A percentile compares a stretch with the other conserved stretches of the same genome.
These are phyloP conservation scores for Crossaster papposus DNA, from an alignment of 53 echinoderm and acorn worm genomes.

Conservation along the genomic window DNA sequence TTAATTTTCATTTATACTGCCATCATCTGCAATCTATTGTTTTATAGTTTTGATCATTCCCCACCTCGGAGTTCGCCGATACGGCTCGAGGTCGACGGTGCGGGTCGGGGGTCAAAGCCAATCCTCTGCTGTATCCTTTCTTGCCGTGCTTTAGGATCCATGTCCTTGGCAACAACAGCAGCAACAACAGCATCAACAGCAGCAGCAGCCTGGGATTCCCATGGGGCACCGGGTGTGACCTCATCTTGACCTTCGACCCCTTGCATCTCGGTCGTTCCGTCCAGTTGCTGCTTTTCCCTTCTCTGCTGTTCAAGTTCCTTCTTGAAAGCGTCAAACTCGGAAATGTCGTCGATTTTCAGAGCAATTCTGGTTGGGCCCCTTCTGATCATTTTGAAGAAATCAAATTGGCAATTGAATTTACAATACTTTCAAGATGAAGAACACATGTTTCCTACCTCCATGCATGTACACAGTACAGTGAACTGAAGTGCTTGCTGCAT, in stretches of 20 bases:
- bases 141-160: conserved; percentile 80
- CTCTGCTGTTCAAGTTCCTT: conserved; percentile 89
- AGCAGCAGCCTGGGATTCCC: conserved; percentile 38
- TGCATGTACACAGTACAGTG: not conserved
- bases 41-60: conserved; percentile 53
- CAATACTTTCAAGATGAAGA: not conserved
- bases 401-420: not conserved
- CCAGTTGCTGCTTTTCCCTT: conserved; percentile 73
- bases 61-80: conserved; percentile 87
- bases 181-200: too few relatives aligned
- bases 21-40: not conserved
- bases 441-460: too few relatives aligned
- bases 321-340: conserved; percentile 93
- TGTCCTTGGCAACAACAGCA: conserved; percentile 19
- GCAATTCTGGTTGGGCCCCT: conserved; percentile 89
- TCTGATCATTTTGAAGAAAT: conserved; percentile 79
- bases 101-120: conserved; percentile 93
- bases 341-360: conserved; percentile 87
- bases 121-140: conserved; percentile 88
- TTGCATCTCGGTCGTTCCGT: conserved; percentile 9
- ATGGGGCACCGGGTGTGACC: conserved; percentile 11
- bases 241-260: conserved; percentile 33
- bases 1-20: too few relatives aligned
- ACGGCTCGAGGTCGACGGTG: conserved; percentile 76
- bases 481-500: too few relatives aligned